Evolutionary conservation across 2,888 invertebrate genomes (phyloP), one percentile per base, ranked within the genome.

Genomic region (Autographa gamma): DNA sequence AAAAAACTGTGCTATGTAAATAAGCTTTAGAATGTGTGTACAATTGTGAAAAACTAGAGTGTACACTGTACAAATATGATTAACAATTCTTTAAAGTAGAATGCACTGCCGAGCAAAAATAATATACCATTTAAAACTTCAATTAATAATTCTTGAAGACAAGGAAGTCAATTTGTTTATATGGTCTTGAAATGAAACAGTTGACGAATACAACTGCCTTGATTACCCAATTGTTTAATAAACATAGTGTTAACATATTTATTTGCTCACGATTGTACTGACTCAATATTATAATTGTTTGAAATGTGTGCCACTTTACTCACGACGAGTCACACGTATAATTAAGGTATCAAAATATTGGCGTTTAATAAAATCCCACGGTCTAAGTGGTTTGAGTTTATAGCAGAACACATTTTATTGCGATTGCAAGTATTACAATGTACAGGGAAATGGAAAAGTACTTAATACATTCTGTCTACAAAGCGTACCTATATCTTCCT

Each of bases 201-300:
- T 25, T 13, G 25, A 56, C 54, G 54, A 56, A 56, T 11, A 19
- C 54, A 56, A 56, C 54, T 56, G 54, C 54, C 25, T 56, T 56
- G 48, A 56, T 56, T 25, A 25, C 25, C 25, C 5, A 19, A 2
- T 13, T 56, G 54, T 56, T 56, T 56, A 56, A 25, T 56, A 48
- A 48, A 48, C 48, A 48, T n/a, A 38, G 11, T 38, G n/a, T 48
- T 48, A 0, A 48, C 48, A n/a, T 48, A 48, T n/a, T n/a, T 48
- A 25, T 56, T 56, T 56, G 18, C 19, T 11, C 54, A 54, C 25
- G 54, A 2, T 25, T 25, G 25, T 56, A 56, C 19, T 13, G 25
- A 56, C 54, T 25, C n/a, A 48, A 48, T 48, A n/a, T n/a, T n/a
- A n/a, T 48, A 13, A 56, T 56, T 19, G 54, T 56, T 56, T 56